Conservation (phyloP, 1,140 invertebrate species). For the Rhynchophorus ferrugineus region DNA sequence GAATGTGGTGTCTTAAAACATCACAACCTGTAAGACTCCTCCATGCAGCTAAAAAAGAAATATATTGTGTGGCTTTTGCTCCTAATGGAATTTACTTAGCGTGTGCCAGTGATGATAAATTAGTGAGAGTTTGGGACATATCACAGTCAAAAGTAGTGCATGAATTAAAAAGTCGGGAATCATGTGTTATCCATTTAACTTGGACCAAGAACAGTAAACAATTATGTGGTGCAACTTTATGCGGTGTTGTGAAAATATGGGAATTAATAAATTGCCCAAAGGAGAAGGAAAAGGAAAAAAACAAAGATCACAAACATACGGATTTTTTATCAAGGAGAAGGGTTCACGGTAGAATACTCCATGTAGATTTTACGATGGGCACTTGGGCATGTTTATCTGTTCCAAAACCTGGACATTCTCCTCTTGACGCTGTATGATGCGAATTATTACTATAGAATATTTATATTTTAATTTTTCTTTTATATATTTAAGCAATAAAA, state of each 20-base stretch:
- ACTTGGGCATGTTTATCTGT: conserved; percentile 24
- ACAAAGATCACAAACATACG: conserved; percentile 16
- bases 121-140: conserved; percentile 63
- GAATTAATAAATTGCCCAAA: conserved; percentile 33
- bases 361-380: conserved; percentile 31
- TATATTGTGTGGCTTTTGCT: conserved; percentile 59
- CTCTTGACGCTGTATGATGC: conserved; percentile 8
- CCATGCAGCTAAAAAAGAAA: conserved; percentile 51
- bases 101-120: conserved; percentile 59
- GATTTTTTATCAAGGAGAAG: conserved; percentile 17
- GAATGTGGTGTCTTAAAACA: conserved; percentile 59
- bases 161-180: conserved; percentile 55
- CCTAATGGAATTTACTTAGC: conserved; percentile 63
- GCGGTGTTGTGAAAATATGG: conserved; percentile 55
- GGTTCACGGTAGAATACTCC: conserved; percentile 25
- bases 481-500: background rate
- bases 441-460: background rate
- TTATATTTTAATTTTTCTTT: background rate
- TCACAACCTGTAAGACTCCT: conserved; percentile 53
- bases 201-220: conserved; percentile 55
- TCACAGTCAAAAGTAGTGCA: conserved; percentile 50
- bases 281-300: conserved; percentile 16
- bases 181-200: conserved; percentile 51
- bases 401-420: conserved; percentile 5
- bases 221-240: conserved; percentile 54